Percentiles rank a stretch among this genome's conserved stretches.
These are phyloP conservation scores for Takifugu ocellatus DNA, from an alignment of 2,797 vertebrate species.

Conservation along the genomic window DNA sequence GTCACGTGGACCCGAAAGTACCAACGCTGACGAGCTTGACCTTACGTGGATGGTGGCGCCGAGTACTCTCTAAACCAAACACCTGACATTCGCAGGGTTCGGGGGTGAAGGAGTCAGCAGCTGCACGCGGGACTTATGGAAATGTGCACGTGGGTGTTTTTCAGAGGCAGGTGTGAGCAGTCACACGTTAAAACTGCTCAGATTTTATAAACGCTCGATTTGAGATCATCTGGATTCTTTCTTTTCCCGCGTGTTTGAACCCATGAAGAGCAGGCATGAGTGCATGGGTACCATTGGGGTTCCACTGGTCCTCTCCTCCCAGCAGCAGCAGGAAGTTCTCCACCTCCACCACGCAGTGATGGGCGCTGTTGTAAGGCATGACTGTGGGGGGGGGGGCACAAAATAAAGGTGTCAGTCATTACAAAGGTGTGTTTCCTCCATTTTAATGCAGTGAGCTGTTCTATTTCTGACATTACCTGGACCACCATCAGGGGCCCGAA, in stretches of 20 bases:
- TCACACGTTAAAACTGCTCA: too few species aligned
- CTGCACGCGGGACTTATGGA: too few species aligned
- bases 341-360: constrained; percentile 98
- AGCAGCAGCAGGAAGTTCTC: constrained; percentile 97
- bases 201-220: too few species aligned
- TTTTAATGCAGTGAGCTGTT: too few species aligned
- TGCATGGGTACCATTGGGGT: constrained; percentile 92
- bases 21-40: constrained; percentile 33
- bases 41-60: constrained; percentile 11
- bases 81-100: background rate
- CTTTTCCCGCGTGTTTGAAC: too few species aligned
- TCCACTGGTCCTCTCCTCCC: constrained; percentile 99
- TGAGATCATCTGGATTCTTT: too few species aligned
- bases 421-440: background rate
- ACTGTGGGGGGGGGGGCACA: constrained; percentile 78
- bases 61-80: constrained; percentile 1
- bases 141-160: too few species aligned
- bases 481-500: too few species aligned
- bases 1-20: constrained; percentile 25
- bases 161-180: too few species aligned
- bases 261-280: constrained; percentile 1
- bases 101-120: too few species aligned
- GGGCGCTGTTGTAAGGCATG: constrained; percentile 99
- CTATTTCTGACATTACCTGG: too few species aligned
- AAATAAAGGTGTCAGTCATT: constrained; percentile 10